Conservation (phyloP, 2,888 invertebrate species). For the Epinotia ramella region DNA sequence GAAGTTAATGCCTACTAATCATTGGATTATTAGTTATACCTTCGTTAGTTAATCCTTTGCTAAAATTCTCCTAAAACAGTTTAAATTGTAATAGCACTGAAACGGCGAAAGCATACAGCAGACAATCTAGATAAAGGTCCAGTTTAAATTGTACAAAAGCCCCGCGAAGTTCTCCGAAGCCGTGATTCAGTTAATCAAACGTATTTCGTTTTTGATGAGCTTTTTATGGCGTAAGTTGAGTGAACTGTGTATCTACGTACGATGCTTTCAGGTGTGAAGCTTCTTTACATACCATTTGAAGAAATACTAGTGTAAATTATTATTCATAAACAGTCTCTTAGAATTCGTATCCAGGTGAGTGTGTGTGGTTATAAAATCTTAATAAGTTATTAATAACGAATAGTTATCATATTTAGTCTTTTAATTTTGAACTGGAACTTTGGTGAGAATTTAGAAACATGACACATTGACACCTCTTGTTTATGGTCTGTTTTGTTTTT, state of each 20-base stretch:
- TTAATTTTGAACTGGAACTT: too few species aligned
- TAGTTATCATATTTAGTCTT: too few species aligned
- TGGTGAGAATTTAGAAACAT: too few species aligned
- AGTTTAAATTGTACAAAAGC: constrained; percentile 49
- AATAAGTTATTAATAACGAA: too few species aligned
- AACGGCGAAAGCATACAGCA: constrained; percentile 25
- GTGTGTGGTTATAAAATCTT: too few species aligned
- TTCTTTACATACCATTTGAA: background rate
- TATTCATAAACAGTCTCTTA: too few species aligned
- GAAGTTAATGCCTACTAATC: background rate
- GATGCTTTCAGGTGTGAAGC: background rate
- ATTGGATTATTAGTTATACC: background rate
- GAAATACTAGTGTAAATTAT: too few species aligned
- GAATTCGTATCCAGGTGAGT: too few species aligned
- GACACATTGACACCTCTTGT: too few species aligned
- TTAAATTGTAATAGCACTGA: constrained; percentile 3
- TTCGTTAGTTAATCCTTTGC: background rate
- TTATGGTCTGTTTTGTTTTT: too few species aligned
- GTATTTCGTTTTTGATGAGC: constrained; percentile 44
- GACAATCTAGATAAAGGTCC: constrained; percentile 35
- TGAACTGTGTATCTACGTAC: constrained; percentile 13
- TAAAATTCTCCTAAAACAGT: constrained; percentile 7
- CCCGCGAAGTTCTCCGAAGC: constrained; percentile 48
- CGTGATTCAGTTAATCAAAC: constrained; percentile 50
- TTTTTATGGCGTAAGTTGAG: constrained; percentile 38